These are phyloP conservation scores for Zingel zingel DNA, from an alignment of 2,113 vertebrate species.

Conservation along the genomic window DNA sequence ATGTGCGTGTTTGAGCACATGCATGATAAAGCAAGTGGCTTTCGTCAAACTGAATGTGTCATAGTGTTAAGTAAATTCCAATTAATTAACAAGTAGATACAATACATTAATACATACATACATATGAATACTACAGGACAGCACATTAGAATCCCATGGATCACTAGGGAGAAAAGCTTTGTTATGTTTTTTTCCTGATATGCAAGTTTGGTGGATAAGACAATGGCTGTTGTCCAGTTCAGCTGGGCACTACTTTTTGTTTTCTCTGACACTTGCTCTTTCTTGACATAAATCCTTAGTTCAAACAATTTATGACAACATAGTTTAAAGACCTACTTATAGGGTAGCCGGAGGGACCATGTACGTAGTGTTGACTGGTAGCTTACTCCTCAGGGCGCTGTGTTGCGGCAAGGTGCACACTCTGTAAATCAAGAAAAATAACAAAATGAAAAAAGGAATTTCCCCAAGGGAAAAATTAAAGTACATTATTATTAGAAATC, in stretches of 20 bases:
- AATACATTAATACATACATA: conserved; percentile 24
- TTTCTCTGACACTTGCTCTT: too few relatives aligned
- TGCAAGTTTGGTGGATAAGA: background rate
- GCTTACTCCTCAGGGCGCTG: too few relatives aligned
- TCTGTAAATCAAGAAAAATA: too few relatives aligned
- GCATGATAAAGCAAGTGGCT: conserved; percentile 53
- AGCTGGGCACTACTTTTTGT: background rate
- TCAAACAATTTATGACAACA: too few relatives aligned
- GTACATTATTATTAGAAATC: too few relatives aligned
- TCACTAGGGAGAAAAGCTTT: background rate
- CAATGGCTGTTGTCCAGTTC: background rate
- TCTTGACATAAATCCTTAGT: too few relatives aligned
- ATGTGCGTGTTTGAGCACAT: conserved; percentile 39
- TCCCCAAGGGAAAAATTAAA: too few relatives aligned
- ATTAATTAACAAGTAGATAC: conserved; percentile 55
- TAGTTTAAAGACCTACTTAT: background rate
- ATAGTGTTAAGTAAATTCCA: conserved; percentile 60
- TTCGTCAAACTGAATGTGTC: conserved; percentile 63
- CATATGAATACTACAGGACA: conserved; percentile 16
- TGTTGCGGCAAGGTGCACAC: too few relatives aligned
- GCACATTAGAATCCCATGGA: conserved; percentile 5
- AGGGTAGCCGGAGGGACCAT: too few relatives aligned
- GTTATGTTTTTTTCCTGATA: background rate
- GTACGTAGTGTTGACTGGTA: too few relatives aligned
- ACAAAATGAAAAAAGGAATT: too few relatives aligned